Percentiles rank a stretch among this genome's conserved stretches.
Conservation (phyloP, 2,113 vertebrate genomes). For the Ibidorhyncha struthersii region DNA sequence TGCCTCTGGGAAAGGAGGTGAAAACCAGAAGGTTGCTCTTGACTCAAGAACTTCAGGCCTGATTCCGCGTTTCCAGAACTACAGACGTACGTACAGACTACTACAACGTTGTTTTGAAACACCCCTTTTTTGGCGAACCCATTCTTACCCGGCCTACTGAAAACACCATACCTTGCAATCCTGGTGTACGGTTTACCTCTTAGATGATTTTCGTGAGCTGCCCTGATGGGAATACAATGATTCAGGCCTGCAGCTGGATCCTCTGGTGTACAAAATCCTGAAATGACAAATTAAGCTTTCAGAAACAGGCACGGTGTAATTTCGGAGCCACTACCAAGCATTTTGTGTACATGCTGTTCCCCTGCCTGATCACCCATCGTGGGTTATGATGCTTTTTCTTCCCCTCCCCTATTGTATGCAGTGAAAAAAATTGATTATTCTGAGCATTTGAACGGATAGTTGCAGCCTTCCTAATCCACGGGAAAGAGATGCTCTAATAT, state of each 20-base stretch:
- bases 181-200: not conserved
- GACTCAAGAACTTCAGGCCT: not conserved
- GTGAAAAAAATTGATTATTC: constrained; percentile 16
- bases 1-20: not conserved
- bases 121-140: not conserved
- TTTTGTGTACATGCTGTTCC: not conserved
- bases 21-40: not conserved
- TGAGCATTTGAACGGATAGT: not conserved
- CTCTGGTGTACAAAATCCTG: not conserved
- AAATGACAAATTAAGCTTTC: constrained; percentile 56
- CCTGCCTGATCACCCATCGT: not conserved
- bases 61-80: not conserved
- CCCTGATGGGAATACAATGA: not conserved
- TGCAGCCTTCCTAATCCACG: not conserved
- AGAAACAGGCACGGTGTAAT: not conserved
- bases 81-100: too few relatives aligned
- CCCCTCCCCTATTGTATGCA: not conserved
- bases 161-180: not conserved
- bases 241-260: constrained; percentile 25
- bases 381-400: constrained; percentile 20
- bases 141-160: not conserved
- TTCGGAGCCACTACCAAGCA: not conserved
- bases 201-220: not conserved
- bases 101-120: not conserved
- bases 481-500: constrained; percentile 6